Evolutionary conservation across 2,113 vertebrate genomes (phyloP).

Genomic region (Nyctibius bracteatus): DNA sequence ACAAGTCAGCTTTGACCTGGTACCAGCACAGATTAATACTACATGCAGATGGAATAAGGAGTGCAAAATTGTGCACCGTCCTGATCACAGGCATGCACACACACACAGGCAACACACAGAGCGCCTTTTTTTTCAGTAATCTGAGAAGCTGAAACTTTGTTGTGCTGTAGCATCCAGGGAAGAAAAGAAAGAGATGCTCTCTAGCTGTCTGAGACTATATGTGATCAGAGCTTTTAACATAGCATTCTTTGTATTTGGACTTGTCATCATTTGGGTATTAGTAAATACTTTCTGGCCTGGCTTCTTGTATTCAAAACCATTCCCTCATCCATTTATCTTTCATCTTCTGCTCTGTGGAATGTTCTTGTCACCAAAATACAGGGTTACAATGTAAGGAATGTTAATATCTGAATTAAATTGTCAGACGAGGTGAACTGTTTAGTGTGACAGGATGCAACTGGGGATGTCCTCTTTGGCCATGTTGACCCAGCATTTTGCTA

Average conservation of each 20-base stretch:
- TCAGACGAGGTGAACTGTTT: constrained; percentile 54
- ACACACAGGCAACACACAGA: not conserved
- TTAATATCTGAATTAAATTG: constrained; percentile 70
- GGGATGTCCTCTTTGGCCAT: not conserved
- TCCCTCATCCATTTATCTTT: constrained; percentile 64
- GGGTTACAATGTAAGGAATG: constrained; percentile 71
- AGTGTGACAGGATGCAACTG: constrained; percentile 32
- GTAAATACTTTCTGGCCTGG: constrained; percentile 58
- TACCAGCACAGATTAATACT: not conserved
- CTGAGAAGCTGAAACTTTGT: constrained; percentile 22
- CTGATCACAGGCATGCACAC: not conserved
- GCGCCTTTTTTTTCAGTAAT: not conserved
- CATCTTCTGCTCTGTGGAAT: constrained; percentile 68
- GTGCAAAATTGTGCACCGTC: not conserved
- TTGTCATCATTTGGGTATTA: constrained; percentile 59
- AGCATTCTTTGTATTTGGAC: constrained; percentile 57
- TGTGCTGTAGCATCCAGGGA: not conserved
- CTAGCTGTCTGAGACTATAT: not conserved
- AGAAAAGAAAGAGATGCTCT: not conserved
- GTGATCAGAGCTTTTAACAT: constrained; percentile 41
- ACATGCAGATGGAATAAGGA: not conserved
- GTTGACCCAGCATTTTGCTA: not conserved
- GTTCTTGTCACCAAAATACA: constrained; percentile 67
- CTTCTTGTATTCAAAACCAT: constrained; percentile 64
- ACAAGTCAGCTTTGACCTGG: not conserved